phyloP scores from a whole-genome alignment of 2,888 invertebrate species.

The Ecliptopera silaceata region DNA sequence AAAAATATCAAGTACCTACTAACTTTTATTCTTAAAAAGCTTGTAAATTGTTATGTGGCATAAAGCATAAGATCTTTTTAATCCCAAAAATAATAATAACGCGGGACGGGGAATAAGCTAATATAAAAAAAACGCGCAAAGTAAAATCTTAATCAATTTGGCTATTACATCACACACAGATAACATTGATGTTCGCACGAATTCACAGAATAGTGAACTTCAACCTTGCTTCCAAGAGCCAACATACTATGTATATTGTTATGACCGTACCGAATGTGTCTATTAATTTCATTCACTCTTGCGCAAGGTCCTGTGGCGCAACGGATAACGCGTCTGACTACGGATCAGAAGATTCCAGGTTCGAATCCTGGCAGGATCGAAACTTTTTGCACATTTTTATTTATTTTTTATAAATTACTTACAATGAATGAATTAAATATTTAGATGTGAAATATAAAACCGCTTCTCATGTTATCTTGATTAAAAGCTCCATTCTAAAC shows the following conservation, averaged over 20 bases:
- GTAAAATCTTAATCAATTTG: neutral
- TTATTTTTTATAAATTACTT: constrained; percentile 2
- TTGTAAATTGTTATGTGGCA: no score
- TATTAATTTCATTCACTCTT: fast-evolving
- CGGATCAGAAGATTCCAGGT: constrained; percentile 88
- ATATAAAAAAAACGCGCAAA: no score
- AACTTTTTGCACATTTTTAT: constrained; percentile 22
- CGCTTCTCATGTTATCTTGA: neutral
- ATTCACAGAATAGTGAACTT: neutral
- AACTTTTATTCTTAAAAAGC: no score
- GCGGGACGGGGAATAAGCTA: no score
- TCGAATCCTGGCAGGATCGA: constrained; percentile 84
- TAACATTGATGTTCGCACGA: neutral
- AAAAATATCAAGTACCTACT: no score
- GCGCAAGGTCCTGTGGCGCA: constrained; percentile 81
- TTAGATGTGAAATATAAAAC: neutral
- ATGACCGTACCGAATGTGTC: neutral
- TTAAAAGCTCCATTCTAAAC: constrained; percentile 6
- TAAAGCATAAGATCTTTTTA: no score
- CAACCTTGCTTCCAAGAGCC: no score
- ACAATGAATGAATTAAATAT: neutral
- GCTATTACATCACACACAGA: neutral
- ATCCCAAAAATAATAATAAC: no score
- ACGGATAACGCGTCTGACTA: constrained; percentile 88
- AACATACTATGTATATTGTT: neutral